These are phyloP conservation scores for Eustalomyia histrio DNA, from an alignment of 2,888 invertebrate genomes.

Conservation along the genomic window DNA sequence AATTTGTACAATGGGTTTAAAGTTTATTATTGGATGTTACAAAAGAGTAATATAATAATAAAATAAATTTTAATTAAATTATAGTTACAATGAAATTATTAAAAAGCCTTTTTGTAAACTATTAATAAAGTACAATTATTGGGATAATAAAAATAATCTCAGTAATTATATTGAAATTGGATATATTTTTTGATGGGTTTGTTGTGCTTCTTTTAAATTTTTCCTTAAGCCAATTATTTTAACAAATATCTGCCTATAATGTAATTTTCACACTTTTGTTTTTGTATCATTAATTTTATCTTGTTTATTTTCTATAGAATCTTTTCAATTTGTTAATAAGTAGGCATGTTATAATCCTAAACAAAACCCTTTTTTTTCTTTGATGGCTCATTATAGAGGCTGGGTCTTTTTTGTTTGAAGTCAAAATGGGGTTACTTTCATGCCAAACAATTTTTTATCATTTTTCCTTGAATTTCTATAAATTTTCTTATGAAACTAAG, in stretches of 20 bases:
- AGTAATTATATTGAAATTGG: neutral
- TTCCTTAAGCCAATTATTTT: constrained; percentile 3
- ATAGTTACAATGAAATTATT: neutral
- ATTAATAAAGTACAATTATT: neutral
- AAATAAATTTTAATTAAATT: no score
- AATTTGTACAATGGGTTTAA: no score
- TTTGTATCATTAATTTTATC: neutral
- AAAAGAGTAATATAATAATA: no score
- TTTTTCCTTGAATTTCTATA: neutral
- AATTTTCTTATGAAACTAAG: neutral
- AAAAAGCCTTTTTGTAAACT: neutral
- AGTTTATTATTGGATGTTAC: no score
- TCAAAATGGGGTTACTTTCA: neutral
- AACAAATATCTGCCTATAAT: neutral
- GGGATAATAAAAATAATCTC: neutral
- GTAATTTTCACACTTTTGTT: constrained; percentile 15
- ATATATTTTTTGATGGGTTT: neutral
- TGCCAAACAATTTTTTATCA: neutral
- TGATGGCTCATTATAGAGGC: neutral
- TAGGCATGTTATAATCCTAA: neutral
- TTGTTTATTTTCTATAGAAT: constrained; percentile 9
- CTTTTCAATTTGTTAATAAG: neutral
- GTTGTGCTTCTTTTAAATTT: neutral
- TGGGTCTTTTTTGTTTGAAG: neutral
- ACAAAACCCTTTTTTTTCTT: neutral